Base-by-base conservation (phyloP, 2,113 vertebrate genomes). In the Lutjanus erythropterus region DNA sequence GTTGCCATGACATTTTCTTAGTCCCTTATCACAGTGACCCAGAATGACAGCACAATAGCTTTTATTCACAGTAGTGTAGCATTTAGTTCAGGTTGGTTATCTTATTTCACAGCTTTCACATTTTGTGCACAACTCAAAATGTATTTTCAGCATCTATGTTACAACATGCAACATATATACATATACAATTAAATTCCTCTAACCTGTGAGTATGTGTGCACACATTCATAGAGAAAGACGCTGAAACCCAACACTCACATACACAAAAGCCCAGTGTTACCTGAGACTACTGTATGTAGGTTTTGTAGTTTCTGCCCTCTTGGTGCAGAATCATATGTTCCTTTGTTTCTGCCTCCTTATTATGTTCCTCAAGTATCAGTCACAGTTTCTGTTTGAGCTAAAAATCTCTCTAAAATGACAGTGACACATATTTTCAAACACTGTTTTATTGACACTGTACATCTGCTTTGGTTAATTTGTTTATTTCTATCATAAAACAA, bases 291-390 rank as follows among this genome's bases (percentile, higher is more conserved):
- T 73, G 65, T n/a, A 12, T 75, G 61, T 9, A 37, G 49, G 53
- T 56, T 50, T 31, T 39, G 12, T 69, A 68, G 83, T 87, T 88
- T 91, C 71, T 80, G 77, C 19, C 74, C 61, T 75, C 21, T 52
- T 37, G 42, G 55, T 82, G 52, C 37, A 69, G 53, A 83, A 65
- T 66, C 49, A n/a, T 27, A 10, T 10, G 15, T 76, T 65, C 78
- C 71, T 41, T 67, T 60, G 59, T 85, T 86, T 60, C 79, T 35
- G n/a, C 5, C 29, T 62, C 50, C 29, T n/a, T 29, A 23, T 82
- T 58, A 75, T 79, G 59, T 80, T 81, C 46, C n/a, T 47, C 1
- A 1, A 72, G 84, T 91, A 55, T 86, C 85, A 73, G 78, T 77
- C 72, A 55, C 19, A 76, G 75, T 83, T 88, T 88, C 81, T 47